Evolutionary conservation across 1,140 invertebrate species (phyloP), one percentile per base, ranked within the genome.

Genomic region (Bathynomus jamesi): DNA sequence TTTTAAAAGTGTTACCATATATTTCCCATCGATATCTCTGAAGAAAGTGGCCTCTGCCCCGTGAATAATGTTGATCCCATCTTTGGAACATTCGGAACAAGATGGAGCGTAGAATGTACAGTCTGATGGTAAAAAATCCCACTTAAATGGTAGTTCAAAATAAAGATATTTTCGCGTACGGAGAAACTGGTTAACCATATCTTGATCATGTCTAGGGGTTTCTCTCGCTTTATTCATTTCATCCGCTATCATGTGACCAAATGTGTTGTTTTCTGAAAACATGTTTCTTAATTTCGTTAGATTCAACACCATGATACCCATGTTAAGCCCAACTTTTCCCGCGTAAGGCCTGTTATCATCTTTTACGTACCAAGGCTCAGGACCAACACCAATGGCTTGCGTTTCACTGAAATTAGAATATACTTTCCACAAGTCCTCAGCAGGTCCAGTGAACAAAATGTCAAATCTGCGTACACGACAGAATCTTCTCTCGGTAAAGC

Each of bases 181-280:
- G n/a, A 76, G 32, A 32, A 61, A 73, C 25, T 72, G 71, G 62
- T 76, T 76, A 65, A 76, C 53, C 17, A 69, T 70, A 24, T 76
- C 74, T 30, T 76, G 74, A 25, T 76, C 74, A 40, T 76, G 74
- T 8, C 74, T 53, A 25, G 67, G 67, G 29, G 67, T 7, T 68
- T 67, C 21, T 29, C 13, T 2, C 40, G 71, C 7, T 30, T 17
- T 24, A 64, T 53, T 10, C 5, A 4, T 30, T 65, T 71, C 28
- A 17, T 13, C 0, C 13, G 71, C 61, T 10, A 76, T 67, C 21
- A 62, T 69, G 61, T 68, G 62, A 28, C 71, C 67, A 4, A 76
- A 61, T 17, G 63, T 53, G 25, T 65, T 46, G n/a, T n/a, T n/a
- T n/a, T n/a, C n/a, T n/a, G n/a, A n/a, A n/a, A n/a, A n/a, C n/a